Evolutionary conservation across 2,113 vertebrate genomes (phyloP), one percentile per base, ranked within the genome.

Genomic region (Poeciliopsis retropinna): DNA sequence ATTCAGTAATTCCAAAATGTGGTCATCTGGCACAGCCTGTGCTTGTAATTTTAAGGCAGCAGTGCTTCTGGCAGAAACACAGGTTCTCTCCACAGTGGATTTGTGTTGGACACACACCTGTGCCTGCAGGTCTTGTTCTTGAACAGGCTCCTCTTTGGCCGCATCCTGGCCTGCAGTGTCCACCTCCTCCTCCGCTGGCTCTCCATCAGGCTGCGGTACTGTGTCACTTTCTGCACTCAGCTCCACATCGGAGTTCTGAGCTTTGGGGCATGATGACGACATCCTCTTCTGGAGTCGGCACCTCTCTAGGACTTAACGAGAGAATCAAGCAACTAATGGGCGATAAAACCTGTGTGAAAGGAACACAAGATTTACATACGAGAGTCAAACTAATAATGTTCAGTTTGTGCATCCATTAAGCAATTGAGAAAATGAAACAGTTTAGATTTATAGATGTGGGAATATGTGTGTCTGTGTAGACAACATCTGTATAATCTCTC

Each of bases 141-240:
- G 47, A 67, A 64, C 62, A 6, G 85, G 28, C 70, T 82, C 67
- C 27, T 79, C 80, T 60, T 39, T 81, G 13, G 30, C 80, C 65
- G 29, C 15, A 3, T 64, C 70, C 39, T 63, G 85, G 67, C 70
- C 65, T 54, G 65, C 60, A 14, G 12, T 15, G 63, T 78, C 78
- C 41, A 74, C 67, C 27, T 83, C 72, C 39, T 78, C 64, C 32
- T 62, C 75, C 64, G 80, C 79, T 27, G 63, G 74, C 65, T 87
- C 83, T 30, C 27, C 84, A 60, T 87, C 83, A 31, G 70, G 82
- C 57, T 71, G 84, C 27, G 28, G 70, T 31, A 22, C 28, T 15
- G 75, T 83, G 61, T 96, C 94, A 39, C 94, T 95, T 64, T 94
- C 95, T 54, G 91, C 89, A 29, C 94, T 94, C 57, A 88, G 90